These are phyloP conservation scores for Umimayanthus kanabou DNA, from an alignment of 92 coral and sea anemone species.

Conservation along the genomic window DNA sequence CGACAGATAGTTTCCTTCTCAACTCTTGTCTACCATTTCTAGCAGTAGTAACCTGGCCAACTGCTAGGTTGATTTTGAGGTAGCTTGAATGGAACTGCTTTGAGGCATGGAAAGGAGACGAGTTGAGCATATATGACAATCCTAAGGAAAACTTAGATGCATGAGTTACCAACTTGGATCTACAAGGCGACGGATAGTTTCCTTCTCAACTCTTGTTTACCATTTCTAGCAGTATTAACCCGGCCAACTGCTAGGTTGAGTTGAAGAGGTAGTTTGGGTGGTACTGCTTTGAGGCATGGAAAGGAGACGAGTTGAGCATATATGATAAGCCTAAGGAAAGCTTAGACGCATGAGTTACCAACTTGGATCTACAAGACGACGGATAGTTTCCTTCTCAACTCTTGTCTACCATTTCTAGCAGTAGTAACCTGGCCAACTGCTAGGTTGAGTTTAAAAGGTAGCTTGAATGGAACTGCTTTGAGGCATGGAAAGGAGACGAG, in stretches of 20 bases:
- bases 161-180: not conserved
- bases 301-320: not conserved
- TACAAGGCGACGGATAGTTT: not conserved
- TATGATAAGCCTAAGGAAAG: not conserved
- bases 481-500: no score
- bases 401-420: no score
- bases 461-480: not conserved
- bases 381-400: not conserved
- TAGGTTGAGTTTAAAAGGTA: not conserved
- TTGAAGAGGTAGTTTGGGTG: not conserved
- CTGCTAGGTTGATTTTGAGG: not conserved
- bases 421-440: not conserved
- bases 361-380: not conserved
- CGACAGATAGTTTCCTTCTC: not conserved
- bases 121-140: not conserved
- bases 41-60: not conserved
- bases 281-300: not conserved
- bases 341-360: not conserved
- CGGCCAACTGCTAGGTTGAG: not conserved
- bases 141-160: not conserved
- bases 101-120: no score
- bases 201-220: not conserved
- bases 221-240: not conserved
- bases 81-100: not conserved
- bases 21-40: not conserved